Evolutionary conservation across 2,888 invertebrate species (phyloP), one percentile per base, ranked within the genome.

Genomic region (Xestia sexstrigata): DNA sequence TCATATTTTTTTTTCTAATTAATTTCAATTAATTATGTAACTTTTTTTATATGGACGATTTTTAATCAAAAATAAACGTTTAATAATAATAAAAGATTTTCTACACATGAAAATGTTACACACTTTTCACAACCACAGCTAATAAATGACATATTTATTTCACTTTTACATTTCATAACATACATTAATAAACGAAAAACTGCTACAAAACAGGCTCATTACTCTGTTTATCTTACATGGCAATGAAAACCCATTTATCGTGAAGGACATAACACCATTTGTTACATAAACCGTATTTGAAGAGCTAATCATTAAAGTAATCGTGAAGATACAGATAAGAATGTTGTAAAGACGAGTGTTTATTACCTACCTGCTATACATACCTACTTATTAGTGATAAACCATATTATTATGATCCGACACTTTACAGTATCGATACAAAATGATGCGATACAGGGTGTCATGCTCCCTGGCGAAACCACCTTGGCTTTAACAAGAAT

Each of bases 271-370:
- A 55, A 42, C 45, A 35, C 67, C 39, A 65, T 67, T 63, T 23
- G 47, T 30, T 42, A 42, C 39, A 52, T 42, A 77, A 67, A 67
- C 45, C 52, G 20, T 83, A 82, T 82, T 79, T 82, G 58, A 63
- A 84, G 68, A 80, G 68, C 65, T 74, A 80, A 84, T 82, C 84
- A 79, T 84, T 74, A 79, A 68, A 68, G 74, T 79, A 68, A 83
- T 82, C 84, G 62, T 70, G 63, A 55, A 79, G 70, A 79, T 82
- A 52, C 17, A 49, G 70, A 78, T 79, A 83, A 49, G 62, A 78
- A 71, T 73, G 63, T 65, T 67, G 45, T 35, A n/a, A 74, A 81
- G 74, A 52, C 26, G 6, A 26, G 13, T 39, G n/a, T 42, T n/a
- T 42, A 42, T n/a, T 26, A 65, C 42, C 42, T 65, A 55, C 11